A percentile compares a stretch with the other conserved stretches of the same genome.
phyloP scores from a whole-genome alignment of 2,888 invertebrate genomes.

The Chrysolina haemoptera region DNA sequence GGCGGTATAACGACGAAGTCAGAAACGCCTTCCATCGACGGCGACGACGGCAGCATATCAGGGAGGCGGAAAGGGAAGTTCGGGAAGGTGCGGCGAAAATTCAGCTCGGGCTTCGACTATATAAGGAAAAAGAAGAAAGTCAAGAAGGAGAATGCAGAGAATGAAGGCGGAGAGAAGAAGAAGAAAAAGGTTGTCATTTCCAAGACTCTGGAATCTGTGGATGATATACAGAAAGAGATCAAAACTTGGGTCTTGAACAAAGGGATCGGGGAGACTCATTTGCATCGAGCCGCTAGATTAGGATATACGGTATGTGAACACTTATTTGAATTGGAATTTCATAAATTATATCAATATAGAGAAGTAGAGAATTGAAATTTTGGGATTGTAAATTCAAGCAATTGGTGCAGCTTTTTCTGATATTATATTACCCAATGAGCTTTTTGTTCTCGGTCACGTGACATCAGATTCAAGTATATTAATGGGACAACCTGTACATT shows the following conservation, averaged over 20 bases:
- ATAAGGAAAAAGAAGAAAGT: slow-evolving; percentile 89
- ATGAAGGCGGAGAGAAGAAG: slow-evolving; percentile 52
- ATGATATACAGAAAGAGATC: slow-evolving; percentile 88
- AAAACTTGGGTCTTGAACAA: slow-evolving; percentile 95
- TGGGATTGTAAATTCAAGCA: too few species aligned
- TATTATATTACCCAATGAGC: too few species aligned
- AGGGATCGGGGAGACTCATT: slow-evolving; percentile 92
- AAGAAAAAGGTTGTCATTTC: slow-evolving; percentile 65
- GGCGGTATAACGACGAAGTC: slow-evolving; percentile 61
- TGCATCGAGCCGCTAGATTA: slow-evolving; percentile 92
- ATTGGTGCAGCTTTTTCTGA: too few species aligned
- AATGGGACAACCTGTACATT: too few species aligned
- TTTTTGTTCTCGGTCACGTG: too few species aligned
- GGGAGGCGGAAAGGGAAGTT: slow-evolving; percentile 73
- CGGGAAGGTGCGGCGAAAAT: slow-evolving; percentile 80
- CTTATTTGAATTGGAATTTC: background rate
- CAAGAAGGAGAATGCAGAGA: slow-evolving; percentile 72
- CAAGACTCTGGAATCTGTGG: slow-evolving; percentile 77
- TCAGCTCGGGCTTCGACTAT: slow-evolving; percentile 90
- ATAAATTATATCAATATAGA: too few species aligned
- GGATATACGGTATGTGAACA: slow-evolving; percentile 81
- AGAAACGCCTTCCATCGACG: slow-evolving; percentile 65
- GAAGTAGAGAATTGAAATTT: too few species aligned
- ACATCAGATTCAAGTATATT: too few species aligned
- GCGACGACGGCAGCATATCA: slow-evolving; percentile 61